Percentiles rank a stretch among this genome's conserved stretches.
Conservation (phyloP, 2,797 vertebrate species). For the Lates japonicus region DNA sequence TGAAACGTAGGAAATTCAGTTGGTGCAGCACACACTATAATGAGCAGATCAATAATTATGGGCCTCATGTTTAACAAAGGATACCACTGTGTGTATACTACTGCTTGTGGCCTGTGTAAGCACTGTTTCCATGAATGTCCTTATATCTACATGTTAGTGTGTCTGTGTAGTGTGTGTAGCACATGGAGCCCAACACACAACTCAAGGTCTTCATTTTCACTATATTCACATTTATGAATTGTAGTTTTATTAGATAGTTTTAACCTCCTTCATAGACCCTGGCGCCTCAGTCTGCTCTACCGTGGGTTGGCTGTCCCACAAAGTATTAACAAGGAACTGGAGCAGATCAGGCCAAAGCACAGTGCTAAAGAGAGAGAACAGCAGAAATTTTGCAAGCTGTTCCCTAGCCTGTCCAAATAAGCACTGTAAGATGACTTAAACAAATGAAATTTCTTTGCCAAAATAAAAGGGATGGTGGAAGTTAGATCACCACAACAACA, state of each 20-base stretch:
- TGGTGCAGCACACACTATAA: too few species aligned
- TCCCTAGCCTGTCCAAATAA: conserved; percentile 28
- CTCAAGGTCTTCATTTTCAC: conserved; percentile 19
- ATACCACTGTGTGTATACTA: conserved; percentile 57
- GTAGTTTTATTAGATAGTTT: background rate
- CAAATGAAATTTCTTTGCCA: conserved; percentile 45
- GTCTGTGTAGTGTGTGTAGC: conserved; percentile 5
- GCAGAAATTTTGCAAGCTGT: conserved; percentile 37
- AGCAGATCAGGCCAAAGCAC: conserved; percentile 56
- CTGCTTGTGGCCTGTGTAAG: conserved; percentile 30
- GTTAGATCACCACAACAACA: conserved; percentile 45
- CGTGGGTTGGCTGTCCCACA: conserved; percentile 60
- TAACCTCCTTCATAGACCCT: background rate
- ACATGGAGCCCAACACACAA: background rate
- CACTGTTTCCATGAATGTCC: conserved; percentile 5
- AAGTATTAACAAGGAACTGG: conserved; percentile 71
- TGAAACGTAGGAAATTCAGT: conserved; percentile 82
- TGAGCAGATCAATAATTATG: conserved; percentile 83
- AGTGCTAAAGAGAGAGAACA: conserved; percentile 48
- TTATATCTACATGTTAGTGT: conserved; percentile 29
- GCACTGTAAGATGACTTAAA: conserved; percentile 45
- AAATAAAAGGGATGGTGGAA: conserved; percentile 20
- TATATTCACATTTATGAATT: background rate
- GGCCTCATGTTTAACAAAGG: conserved; percentile 70
- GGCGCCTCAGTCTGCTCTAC: conserved; percentile 25